phyloP scores from a whole-genome alignment of 2,113 vertebrate genomes.

The Loxodonta africana region DNA sequence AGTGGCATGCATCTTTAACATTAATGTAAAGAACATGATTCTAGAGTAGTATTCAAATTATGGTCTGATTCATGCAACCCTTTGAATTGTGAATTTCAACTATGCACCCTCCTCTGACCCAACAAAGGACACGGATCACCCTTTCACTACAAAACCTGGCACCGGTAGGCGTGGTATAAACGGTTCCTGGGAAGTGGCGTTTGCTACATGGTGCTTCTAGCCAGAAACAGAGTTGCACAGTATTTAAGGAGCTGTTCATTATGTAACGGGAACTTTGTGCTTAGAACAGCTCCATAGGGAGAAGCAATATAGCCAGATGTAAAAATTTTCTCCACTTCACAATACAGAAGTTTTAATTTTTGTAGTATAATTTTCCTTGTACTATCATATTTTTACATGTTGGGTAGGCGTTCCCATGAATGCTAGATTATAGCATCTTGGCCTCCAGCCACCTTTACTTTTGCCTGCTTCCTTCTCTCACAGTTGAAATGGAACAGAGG shows the following conservation, averaged over 20 bases:
- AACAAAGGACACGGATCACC: not conserved
- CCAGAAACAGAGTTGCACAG: conserved; percentile 20
- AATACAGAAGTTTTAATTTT: conserved; percentile 60
- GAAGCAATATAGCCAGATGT: conserved; percentile 46
- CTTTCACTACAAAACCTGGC: not conserved
- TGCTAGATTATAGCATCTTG: not conserved
- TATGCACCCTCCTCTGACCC: not conserved
- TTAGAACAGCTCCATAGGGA: conserved; percentile 76
- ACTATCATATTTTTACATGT: conserved; percentile 23
- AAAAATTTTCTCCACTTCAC: conserved; percentile 57
- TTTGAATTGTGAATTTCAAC: conserved; percentile 40
- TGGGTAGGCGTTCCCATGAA: not conserved
- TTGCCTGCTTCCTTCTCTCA: not conserved
- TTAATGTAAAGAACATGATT: conserved; percentile 20
- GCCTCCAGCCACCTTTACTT: not conserved
- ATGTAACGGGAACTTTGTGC: conserved; percentile 74
- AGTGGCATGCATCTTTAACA: not conserved
- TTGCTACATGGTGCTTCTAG: conserved; percentile 48
- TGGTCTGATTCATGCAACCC: not conserved
- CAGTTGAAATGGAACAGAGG: conserved; percentile 21
- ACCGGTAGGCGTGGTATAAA: not conserved
- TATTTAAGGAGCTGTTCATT: conserved; percentile 76
- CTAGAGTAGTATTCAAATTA: not conserved
- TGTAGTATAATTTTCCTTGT: conserved; percentile 18
- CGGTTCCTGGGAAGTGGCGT: conserved; percentile 32